Evolutionary conservation across 2,888 invertebrate species (phyloP).

Genomic region (Tenodera sinensis): DNA sequence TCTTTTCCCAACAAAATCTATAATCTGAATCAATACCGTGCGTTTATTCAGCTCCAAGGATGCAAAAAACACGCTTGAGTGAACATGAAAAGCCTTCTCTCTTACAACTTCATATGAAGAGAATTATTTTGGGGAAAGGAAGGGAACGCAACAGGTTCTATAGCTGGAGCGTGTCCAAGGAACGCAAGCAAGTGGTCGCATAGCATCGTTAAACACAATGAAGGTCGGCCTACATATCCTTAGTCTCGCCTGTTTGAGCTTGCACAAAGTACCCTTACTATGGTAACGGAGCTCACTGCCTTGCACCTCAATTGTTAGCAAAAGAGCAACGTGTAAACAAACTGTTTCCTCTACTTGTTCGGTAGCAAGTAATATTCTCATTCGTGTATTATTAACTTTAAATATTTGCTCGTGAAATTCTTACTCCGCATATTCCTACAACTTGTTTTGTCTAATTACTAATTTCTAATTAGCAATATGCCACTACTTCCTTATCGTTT

Average conservation of each 20-base stretch:
- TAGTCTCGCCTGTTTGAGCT: background rate
- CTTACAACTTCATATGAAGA: background rate
- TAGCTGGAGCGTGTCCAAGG: background rate
- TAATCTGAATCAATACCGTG: background rate
- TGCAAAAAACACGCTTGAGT: background rate
- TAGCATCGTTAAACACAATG: background rate
- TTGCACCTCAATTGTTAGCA: no score
- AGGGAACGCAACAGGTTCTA: background rate
- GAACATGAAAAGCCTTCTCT: background rate
- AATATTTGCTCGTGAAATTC: no score
- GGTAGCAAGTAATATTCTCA: no score
- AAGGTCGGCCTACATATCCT: background rate
- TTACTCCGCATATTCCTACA: no score
- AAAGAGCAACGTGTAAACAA: no score
- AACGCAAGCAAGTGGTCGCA: background rate
- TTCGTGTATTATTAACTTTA: no score
- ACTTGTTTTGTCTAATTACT: no score
- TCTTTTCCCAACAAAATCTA: no score
- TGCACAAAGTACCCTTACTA: background rate
- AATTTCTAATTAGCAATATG: no score
- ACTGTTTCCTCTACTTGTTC: no score
- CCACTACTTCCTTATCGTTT: no score
- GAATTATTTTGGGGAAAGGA: background rate
- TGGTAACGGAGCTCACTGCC: background rate
- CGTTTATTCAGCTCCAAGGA: background rate